Conservation (phyloP, 2,888 invertebrate species). For the Troides aeacus region DNA sequence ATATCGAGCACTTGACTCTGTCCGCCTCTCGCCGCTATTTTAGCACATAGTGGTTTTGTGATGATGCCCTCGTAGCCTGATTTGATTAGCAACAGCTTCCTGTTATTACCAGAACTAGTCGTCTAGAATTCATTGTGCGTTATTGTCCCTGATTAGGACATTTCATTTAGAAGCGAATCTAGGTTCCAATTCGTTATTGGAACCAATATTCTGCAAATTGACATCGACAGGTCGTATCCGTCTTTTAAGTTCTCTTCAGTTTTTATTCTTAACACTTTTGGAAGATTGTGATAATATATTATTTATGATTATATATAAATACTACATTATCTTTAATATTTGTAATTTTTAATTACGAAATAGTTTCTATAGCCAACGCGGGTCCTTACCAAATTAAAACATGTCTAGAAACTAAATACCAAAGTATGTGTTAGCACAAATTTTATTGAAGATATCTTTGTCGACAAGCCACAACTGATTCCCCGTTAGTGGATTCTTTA, state of each 20-base stretch:
- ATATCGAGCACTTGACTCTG: conserved; percentile 20
- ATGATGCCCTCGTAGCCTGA: conserved; percentile 20
- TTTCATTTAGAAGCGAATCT: neutral
- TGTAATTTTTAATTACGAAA: too few species aligned
- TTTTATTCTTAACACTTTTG: neutral
- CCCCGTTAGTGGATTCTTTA: conserved; percentile 16
- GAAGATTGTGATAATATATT: neutral
- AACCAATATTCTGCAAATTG: too few species aligned
- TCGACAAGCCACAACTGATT: conserved; percentile 14
- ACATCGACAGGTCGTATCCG: neutral
- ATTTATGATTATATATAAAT: too few species aligned
- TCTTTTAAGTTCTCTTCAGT: neutral
- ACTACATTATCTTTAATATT: too few species aligned
- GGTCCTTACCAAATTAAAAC: too few species aligned
- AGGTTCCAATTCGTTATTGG: neutral
- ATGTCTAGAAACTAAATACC: too few species aligned
- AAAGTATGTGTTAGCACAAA: neutral
- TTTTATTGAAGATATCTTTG: conserved; percentile 14
- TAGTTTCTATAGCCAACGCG: too few species aligned
- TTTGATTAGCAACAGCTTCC: conserved; percentile 14
- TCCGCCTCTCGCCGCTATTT: conserved; percentile 12
- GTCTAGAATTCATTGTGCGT: conserved; percentile 8
- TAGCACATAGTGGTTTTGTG: conserved; percentile 10
- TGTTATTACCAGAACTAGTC: conserved; percentile 8
- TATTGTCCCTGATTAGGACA: conserved; percentile 1